phyloP scores from a whole-genome alignment of 2,888 invertebrate species.

The Volucella inanis region DNA sequence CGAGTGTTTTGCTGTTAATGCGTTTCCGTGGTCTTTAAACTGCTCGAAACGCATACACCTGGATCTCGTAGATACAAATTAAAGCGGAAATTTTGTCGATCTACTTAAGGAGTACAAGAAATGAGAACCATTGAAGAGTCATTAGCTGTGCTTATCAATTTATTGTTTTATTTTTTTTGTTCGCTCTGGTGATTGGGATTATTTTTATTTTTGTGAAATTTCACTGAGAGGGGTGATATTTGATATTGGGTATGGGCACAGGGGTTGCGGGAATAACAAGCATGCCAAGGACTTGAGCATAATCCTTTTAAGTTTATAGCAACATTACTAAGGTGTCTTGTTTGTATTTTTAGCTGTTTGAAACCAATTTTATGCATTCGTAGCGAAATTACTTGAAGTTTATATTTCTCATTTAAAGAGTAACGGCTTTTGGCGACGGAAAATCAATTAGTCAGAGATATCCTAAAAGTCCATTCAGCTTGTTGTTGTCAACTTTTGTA shows the following conservation, averaged over 20 bases:
- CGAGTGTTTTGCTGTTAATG: slow-evolving; percentile 57
- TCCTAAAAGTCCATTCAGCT: too few relatives aligned
- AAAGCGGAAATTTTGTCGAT: slow-evolving; percentile 34
- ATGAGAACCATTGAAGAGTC: slow-evolving; percentile 20
- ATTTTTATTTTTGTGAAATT: slow-evolving; percentile 5
- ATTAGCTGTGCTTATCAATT: slow-evolving; percentile 56
- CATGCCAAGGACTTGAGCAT: not conserved
- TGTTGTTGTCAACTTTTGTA: too few relatives aligned
- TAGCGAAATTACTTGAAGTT: too few relatives aligned
- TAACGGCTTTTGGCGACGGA: too few relatives aligned
- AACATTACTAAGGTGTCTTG: not conserved
- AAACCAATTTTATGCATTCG: too few relatives aligned
- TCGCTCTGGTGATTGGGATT: slow-evolving; percentile 38
- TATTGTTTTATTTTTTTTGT: slow-evolving; percentile 36
- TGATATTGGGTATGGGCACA: not conserved
- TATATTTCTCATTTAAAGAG: too few relatives aligned
- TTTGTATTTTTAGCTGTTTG: too few relatives aligned
- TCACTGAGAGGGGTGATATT: slow-evolving; percentile 23
- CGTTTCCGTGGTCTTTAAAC: slow-evolving; percentile 53
- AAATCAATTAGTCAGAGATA: too few relatives aligned
- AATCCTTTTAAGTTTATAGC: not conserved
- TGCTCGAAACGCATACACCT: slow-evolving; percentile 51
- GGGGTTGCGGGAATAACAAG: not conserved
- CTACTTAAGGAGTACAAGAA: slow-evolving; percentile 16
- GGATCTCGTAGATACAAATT: slow-evolving; percentile 71